A percentile compares a stretch with the other conserved stretches of the same genome.
Conservation (phyloP, 1,140 invertebrate genomes). For the Drosophila kepulauana region DNA sequence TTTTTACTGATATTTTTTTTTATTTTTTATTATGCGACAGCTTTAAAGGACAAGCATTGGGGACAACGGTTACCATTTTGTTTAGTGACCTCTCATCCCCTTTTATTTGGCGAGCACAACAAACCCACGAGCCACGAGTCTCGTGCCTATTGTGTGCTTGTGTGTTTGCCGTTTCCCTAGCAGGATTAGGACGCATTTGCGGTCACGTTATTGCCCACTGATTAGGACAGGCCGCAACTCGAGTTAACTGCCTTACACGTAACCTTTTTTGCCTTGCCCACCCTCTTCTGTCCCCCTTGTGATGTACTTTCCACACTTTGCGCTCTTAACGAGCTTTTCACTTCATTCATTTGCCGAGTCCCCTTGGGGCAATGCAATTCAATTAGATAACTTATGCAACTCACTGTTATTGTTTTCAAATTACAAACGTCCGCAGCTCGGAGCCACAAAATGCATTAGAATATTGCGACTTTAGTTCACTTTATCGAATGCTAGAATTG, state of each 20-base stretch:
- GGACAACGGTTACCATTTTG: conserved; percentile 66
- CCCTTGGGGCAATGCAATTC: conserved; percentile 52
- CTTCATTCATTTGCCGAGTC: conserved; percentile 55
- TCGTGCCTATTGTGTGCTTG: conserved; percentile 60
- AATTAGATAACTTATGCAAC: conserved; percentile 79
- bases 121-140: not conserved
- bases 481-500: conserved; percentile 39
- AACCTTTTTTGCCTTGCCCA: conserved; percentile 40
- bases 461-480: conserved; percentile 48
- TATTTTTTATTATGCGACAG: conserved; percentile 66
- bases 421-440: conserved; percentile 49
- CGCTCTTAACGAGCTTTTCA: conserved; percentile 73
- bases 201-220: conserved; percentile 83
- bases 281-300: not conserved
- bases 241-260: conserved; percentile 76
- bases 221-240: conserved; percentile 67
- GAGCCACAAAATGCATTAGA: conserved; percentile 71
- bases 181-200: conserved; percentile 80
- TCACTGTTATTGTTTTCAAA: conserved; percentile 45
- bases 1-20: conserved; percentile 15
- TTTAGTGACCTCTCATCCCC: conserved; percentile 63
- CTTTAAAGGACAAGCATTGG: conserved; percentile 74
- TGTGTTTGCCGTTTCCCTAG: conserved; percentile 54
- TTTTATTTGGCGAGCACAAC: conserved; percentile 6
- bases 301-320: conserved; percentile 11